A percentile compares a stretch with the other conserved stretches of the same genome.
Conservation (phyloP, 2,113 vertebrate genomes). For the Ginglymostoma cirratum region DNA sequence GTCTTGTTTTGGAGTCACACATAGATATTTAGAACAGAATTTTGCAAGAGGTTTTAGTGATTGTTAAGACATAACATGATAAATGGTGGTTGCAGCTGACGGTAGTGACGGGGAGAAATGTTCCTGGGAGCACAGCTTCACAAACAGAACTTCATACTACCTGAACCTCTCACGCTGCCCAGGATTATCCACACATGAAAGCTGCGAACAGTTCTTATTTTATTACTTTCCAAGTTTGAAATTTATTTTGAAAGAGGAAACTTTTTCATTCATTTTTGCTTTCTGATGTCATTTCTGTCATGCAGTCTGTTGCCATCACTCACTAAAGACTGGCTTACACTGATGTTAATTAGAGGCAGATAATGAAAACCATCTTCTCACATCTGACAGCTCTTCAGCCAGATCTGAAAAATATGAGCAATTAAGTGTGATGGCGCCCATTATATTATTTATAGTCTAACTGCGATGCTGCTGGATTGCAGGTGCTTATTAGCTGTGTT, state of each 20-base stretch:
- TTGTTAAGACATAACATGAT: background rate
- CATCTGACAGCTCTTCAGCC: slow-evolving; percentile 31
- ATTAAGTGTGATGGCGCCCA: slow-evolving; percentile 13
- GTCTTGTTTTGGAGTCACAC: background rate
- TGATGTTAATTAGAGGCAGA: slow-evolving; percentile 32
- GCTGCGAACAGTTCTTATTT: background rate
- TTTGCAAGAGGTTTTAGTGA: background rate
- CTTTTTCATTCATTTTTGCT: background rate
- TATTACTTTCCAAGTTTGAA: background rate
- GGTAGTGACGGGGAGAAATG: background rate
- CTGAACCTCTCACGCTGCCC: background rate
- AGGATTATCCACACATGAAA: background rate
- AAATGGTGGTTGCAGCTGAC: background rate
- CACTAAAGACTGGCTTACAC: slow-evolving; percentile 26
- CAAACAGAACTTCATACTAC: background rate
- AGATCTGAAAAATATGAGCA: slow-evolving; percentile 32
- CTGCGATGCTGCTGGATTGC: slow-evolving; percentile 15
- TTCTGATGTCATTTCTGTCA: background rate
- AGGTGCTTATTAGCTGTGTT: slow-evolving; percentile 4
- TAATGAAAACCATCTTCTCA: slow-evolving; percentile 32
- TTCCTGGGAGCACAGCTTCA: background rate
- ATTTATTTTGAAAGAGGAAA: slow-evolving; percentile 11
- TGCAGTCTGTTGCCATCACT: background rate
- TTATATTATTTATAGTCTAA: slow-evolving; percentile 31
- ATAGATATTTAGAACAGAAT: background rate